Base-by-base conservation (phyloP, 2,888 invertebrate species). In the Ariolimax columbianus region DNA sequence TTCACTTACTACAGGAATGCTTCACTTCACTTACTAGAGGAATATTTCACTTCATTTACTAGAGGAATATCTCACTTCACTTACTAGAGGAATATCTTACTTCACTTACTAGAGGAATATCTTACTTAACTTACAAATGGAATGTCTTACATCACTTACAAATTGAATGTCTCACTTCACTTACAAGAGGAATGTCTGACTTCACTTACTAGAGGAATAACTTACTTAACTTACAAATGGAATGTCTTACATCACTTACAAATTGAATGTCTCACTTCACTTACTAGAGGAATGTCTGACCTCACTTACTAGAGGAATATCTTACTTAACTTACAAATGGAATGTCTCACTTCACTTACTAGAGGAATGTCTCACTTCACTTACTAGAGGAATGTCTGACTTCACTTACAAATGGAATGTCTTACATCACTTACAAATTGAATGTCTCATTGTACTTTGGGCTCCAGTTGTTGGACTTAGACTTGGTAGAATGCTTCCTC, bases 371-470 rank as follows among this genome's bases (percentile, higher is more conserved):
- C 17, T 55, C 55, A 40, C 17, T 70, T 3, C 90, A 96, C 98
- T 97, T 95, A 99, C 99, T 99, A 99, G 94, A 98, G 97, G 95
- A 99, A 99, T 43, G 98, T 98, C 95, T 99, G 99, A 95, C 99
- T 99, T 95, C 97, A 99, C 95, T 99, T 99, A 19, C 4, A 66
- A 33, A 30, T 38, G 38, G 17, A 33, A 70, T 38, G 4, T 3
- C 23, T 38, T 19, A 4, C 7, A 63, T 3, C 90, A 96, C 98
- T 97, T 95, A 99, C 99, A 99, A 99, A 94, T 98, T 97, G 95
- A 99, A 99, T 43, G 98, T 98, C 95, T 99, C 99, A 95, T 99
- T 99, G 95, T 97, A 99, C 95, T 99, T 99, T 0, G 99, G 99
- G 87, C 99, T 98, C 98, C 98, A 98, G 94, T 98, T 98, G 94